Conservation (phyloP, 64 coral and sea anemone genomes). For the Porites lutea region DNA sequence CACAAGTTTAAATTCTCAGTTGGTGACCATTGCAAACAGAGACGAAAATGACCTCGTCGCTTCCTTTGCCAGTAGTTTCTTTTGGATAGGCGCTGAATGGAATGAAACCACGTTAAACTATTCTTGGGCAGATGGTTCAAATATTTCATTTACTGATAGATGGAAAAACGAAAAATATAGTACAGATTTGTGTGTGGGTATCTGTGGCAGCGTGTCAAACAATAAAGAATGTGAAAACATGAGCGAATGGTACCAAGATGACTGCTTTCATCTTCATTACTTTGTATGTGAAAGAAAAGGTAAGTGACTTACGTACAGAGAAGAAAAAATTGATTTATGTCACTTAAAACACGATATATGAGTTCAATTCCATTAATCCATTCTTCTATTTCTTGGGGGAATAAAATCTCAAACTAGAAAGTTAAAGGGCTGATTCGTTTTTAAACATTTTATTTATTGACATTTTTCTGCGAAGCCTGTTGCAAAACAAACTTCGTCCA, state of each 20-base stretch:
- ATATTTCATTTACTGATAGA: neutral
- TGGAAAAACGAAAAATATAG: neutral
- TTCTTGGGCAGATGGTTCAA: conserved; percentile 27
- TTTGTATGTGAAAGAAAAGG: conserved; percentile 32
- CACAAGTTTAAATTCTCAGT: conserved; percentile 10
- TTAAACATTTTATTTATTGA: too few relatives aligned
- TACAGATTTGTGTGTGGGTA: neutral
- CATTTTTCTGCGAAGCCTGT: too few relatives aligned
- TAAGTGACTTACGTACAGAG: neutral
- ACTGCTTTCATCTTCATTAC: neutral
- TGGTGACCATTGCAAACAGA: neutral
- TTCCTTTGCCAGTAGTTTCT: neutral
- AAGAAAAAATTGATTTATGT: too few relatives aligned
- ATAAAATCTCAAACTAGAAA: too few relatives aligned
- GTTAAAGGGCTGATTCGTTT: too few relatives aligned
- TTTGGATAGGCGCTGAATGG: conserved; percentile 31
- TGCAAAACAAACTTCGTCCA: too few relatives aligned
- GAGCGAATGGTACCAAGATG: neutral
- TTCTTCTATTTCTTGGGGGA: too few relatives aligned
- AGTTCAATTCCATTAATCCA: too few relatives aligned
- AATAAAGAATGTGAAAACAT: neutral
- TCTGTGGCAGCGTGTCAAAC: neutral
- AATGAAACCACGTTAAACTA: neutral
- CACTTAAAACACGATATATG: too few relatives aligned
- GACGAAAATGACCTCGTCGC: conserved; percentile 12